Conservation (phyloP, 2,113 vertebrate species). For the Protomyctophum bolini region DNA sequence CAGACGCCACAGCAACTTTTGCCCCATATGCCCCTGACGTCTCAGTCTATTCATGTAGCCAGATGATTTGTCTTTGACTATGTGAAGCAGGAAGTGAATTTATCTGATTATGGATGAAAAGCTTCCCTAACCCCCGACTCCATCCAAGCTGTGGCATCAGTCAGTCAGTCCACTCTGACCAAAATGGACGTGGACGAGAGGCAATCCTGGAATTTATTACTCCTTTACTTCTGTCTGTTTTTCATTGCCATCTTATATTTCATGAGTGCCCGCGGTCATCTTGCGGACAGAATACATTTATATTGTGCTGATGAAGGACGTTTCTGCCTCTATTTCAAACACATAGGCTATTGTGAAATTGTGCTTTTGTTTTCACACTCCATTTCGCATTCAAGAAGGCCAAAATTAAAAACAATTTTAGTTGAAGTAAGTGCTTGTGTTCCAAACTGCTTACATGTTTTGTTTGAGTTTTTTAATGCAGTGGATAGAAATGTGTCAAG, state of each 20-base stretch:
- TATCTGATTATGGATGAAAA: constrained; percentile 69
- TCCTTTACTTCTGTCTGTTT: constrained; percentile 36
- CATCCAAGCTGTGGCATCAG: constrained; percentile 28
- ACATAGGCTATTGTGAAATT: constrained; percentile 16
- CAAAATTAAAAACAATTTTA: constrained; percentile 11
- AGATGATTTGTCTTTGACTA: constrained; percentile 69
- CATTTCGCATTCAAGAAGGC: neutral
- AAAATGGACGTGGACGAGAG: constrained; percentile 55
- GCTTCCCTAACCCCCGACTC: constrained; percentile 32
- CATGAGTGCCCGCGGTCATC: constrained; percentile 5
- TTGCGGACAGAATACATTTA: constrained; percentile 21
- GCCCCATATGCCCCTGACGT: constrained; percentile 59
- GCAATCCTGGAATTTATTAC: constrained; percentile 40
- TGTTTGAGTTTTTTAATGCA: neutral
- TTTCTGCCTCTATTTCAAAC: constrained; percentile 5
- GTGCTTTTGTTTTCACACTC: neutral
- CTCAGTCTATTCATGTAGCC: constrained; percentile 66
- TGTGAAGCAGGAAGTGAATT: constrained; percentile 69
- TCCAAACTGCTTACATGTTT: neutral
- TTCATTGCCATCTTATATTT: constrained; percentile 20
- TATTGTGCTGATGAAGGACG: constrained; percentile 25
- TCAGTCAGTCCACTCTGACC: constrained; percentile 27
- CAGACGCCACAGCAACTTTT: constrained; percentile 62
- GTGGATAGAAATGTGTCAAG: neutral
- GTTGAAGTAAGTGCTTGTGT: constrained; percentile 2